Conservation (phyloP, 2,113 vertebrate species). For the Eonycteris spelaea region DNA sequence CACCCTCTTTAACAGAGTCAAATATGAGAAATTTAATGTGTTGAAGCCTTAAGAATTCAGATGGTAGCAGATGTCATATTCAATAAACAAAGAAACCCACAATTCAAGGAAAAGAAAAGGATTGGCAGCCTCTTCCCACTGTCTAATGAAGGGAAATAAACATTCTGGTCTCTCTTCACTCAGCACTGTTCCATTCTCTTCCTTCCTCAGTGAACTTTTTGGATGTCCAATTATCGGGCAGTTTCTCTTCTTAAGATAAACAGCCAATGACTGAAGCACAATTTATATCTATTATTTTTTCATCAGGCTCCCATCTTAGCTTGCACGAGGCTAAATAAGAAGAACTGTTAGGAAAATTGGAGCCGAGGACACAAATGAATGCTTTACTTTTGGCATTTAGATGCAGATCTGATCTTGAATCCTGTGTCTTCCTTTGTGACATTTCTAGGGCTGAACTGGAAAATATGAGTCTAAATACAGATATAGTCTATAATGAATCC, state of each 20-base stretch:
- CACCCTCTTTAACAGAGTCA: not conserved
- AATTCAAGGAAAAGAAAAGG: not conserved
- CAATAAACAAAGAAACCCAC: slow-evolving; percentile 20
- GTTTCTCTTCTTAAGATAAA: slow-evolving; percentile 66
- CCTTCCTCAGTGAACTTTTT: slow-evolving; percentile 54
- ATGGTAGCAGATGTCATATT: slow-evolving; percentile 28
- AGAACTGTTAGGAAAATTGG: slow-evolving; percentile 59
- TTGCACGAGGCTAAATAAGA: slow-evolving; percentile 60
- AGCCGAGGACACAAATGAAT: slow-evolving; percentile 64
- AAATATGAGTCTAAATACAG: slow-evolving; percentile 57
- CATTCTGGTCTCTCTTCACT: not conserved
- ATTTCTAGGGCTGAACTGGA: slow-evolving; percentile 62
- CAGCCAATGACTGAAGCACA: slow-evolving; percentile 65
- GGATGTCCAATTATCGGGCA: slow-evolving; percentile 42
- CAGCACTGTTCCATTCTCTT: not conserved
- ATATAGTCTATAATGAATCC: slow-evolving; percentile 58
- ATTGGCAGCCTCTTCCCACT: not conserved
- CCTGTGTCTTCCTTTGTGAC: slow-evolving; percentile 44
- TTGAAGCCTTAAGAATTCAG: not conserved
- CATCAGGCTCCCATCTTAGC: slow-evolving; percentile 64
- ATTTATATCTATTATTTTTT: slow-evolving; percentile 76
- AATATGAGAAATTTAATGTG: not conserved
- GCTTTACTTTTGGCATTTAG: slow-evolving; percentile 79
- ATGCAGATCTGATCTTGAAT: slow-evolving; percentile 41
- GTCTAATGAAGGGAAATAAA: slow-evolving; percentile 42